These are phyloP conservation scores for Melikaiella ostensackeni DNA, from an alignment of 2,888 invertebrate species.

Conservation along the genomic window DNA sequence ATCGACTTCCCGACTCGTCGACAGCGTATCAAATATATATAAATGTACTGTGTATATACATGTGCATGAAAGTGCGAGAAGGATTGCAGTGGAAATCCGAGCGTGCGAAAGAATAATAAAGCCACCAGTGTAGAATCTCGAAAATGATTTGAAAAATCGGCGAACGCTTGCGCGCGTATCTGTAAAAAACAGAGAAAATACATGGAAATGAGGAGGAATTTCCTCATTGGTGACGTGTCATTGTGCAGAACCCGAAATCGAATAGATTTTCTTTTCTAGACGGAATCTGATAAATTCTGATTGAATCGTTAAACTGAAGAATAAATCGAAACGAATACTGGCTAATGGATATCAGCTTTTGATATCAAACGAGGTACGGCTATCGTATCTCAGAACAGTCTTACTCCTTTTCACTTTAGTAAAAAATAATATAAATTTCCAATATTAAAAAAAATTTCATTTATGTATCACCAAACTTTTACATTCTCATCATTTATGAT, in stretches of 20 bases:
- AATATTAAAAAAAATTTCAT: background rate
- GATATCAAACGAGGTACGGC: background rate
- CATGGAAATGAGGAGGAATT: conserved; percentile 24
- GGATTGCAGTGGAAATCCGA: conserved; percentile 19
- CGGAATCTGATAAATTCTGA: conserved; percentile 27
- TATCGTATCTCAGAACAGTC: background rate
- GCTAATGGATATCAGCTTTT: conserved; percentile 1
- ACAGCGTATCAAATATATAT: conserved; percentile 43
- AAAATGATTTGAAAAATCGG: conserved; percentile 16
- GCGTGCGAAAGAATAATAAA: conserved; percentile 51
- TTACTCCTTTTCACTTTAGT: background rate
- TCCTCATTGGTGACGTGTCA: background rate
- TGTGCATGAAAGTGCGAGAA: conserved; percentile 7
- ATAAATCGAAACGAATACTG: background rate
- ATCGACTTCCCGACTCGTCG: conserved; percentile 45
- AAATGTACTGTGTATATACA: background rate
- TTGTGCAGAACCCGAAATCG: background rate
- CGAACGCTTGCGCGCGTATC: conserved; percentile 41
- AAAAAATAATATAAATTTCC: background rate
- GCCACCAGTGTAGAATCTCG: conserved; percentile 36
- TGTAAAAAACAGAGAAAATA: conserved; percentile 10
- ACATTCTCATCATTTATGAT: too few relatives aligned
- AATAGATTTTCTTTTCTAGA: conserved; percentile 15
- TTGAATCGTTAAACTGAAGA: conserved; percentile 20
- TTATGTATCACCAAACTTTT: too few relatives aligned